Base-by-base conservation (phyloP, 1,140 invertebrate species). In the Eriosoma lanigerum region DNA sequence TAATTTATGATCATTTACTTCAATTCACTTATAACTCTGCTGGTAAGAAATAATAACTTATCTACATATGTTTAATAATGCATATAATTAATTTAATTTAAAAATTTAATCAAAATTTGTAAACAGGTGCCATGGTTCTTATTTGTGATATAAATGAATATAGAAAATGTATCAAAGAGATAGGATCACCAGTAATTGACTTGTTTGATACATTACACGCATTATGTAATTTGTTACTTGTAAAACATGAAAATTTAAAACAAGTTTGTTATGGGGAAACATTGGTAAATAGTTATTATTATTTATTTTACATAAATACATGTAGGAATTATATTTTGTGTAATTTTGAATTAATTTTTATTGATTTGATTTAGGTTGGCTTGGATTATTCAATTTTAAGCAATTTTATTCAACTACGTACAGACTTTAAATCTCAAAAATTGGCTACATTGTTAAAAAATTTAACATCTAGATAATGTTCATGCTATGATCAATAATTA, bases 91-190 rank as follows among this genome's bases (percentile, higher is more conserved):
- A 19, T 17, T 68, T 17, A 19, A 62, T 44, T 62, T 24, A 44
- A 80, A 48, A 26, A 17, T 15, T 48, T 48, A 62, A 38, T 32
- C 19, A 29, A 17, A 17, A 44, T 50, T 66, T 66, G 32, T 38
- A 38, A n/a, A 19, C 29, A 93, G 93, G 96, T 80, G 97, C 96
- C 3, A 98, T 99, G 94, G 93, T 96, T 85, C 94, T 94, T 2
- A 97, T 99, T 82, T 98, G 96, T 88, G 98, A 99, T 89, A 93
- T 99, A 75, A 98, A 98, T 85, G 97, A 98, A 85, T 94, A 94
- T 62, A 89, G 96, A 46, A 95, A 91, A 85, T 94, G 91, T 87
- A 91, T 93, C 13, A 90, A 92, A 83, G 88, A 90, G 83, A 89
- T 95, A 84, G 89, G 91, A 81, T 89, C 94, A 46, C 89, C 92